phyloP scores from a whole-genome alignment of 1,140 invertebrate genomes.

The Dreissena rostriformis region DNA sequence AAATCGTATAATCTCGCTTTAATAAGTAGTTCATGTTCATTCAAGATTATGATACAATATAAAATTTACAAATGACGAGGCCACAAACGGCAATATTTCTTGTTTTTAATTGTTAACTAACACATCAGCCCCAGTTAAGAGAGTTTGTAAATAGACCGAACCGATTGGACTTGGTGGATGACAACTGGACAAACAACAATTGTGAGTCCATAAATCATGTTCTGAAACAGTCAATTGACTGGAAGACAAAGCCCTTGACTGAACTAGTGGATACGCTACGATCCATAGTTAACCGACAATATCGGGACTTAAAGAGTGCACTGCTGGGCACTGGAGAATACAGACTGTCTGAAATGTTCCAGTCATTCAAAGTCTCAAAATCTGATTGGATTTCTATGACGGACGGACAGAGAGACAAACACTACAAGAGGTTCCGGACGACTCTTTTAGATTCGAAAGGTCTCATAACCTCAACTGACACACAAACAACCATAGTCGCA shows the following conservation, averaged over 20 bases:
- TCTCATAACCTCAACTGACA: constrained; percentile 39
- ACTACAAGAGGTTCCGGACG: constrained; percentile 17
- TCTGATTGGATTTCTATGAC: constrained; percentile 50
- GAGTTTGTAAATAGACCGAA: constrained; percentile 7
- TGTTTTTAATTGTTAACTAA: too few species aligned
- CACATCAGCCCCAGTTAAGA: constrained; percentile 2
- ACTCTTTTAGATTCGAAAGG: not conserved
- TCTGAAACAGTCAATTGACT: constrained; percentile 48
- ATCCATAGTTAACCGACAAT: constrained; percentile 26
- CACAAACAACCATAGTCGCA: constrained; percentile 35
- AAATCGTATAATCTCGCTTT: too few species aligned
- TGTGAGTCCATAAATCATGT: constrained; percentile 56
- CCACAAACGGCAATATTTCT: too few species aligned
- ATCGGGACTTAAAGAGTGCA: constrained; percentile 33
- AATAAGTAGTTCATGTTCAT: too few species aligned
- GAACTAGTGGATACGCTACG: constrained; percentile 15
- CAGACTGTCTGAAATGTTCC: constrained; percentile 8
- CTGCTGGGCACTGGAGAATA: constrained; percentile 46
- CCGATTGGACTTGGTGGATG: not conserved
- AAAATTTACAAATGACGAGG: too few species aligned
- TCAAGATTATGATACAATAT: too few species aligned
- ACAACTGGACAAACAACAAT: constrained; percentile 57
- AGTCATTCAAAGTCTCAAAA: constrained; percentile 38
- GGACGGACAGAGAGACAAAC: constrained; percentile 16
- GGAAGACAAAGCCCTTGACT: constrained; percentile 50